Percentiles rank a stretch among this genome's conserved stretches.
These are phyloP conservation scores for Yponomeuta malinellus DNA, from an alignment of 2,888 invertebrate genomes.

Conservation along the genomic window DNA sequence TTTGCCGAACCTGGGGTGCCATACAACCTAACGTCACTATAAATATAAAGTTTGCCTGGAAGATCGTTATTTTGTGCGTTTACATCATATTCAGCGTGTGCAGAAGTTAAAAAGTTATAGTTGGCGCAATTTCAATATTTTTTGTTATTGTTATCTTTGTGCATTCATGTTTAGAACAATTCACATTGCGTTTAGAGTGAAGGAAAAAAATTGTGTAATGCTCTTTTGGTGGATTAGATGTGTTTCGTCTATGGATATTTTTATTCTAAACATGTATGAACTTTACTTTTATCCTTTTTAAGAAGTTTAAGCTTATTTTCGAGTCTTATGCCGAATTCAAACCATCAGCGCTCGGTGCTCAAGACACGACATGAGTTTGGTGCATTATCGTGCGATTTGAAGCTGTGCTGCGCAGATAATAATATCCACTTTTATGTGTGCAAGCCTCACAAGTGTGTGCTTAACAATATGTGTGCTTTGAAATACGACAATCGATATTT, in stretches of 20 bases:
- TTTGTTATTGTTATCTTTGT: conserved; percentile 52
- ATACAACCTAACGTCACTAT: conserved; percentile 29
- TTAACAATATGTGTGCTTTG: conserved; percentile 50
- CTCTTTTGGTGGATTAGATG: too few species aligned
- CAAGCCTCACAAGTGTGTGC: conserved; percentile 59
- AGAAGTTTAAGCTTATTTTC: conserved; percentile 2
- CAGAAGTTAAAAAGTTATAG: conserved; percentile 64
- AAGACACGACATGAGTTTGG: conserved; percentile 5
- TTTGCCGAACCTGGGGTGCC: conserved; percentile 63
- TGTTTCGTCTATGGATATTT: not conserved
- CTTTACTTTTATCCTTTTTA: not conserved
- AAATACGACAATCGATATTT: conserved; percentile 48
- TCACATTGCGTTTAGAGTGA: not conserved
- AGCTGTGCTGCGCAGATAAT: conserved; percentile 63
- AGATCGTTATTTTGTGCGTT: conserved; percentile 53
- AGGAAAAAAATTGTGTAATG: too few species aligned
- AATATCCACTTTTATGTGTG: conserved; percentile 26
- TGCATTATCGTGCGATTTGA: conserved; percentile 56
- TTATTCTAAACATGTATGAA: not conserved
- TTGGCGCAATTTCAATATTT: conserved; percentile 54
- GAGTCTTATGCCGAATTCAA: conserved; percentile 32
- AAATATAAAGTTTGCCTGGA: not conserved
- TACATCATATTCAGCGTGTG: conserved; percentile 53
- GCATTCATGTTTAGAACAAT: not conserved
- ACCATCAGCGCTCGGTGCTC: not conserved